Conservation (phyloP, 2,113 vertebrate genomes). For the Nansenia antarctica region DNA sequence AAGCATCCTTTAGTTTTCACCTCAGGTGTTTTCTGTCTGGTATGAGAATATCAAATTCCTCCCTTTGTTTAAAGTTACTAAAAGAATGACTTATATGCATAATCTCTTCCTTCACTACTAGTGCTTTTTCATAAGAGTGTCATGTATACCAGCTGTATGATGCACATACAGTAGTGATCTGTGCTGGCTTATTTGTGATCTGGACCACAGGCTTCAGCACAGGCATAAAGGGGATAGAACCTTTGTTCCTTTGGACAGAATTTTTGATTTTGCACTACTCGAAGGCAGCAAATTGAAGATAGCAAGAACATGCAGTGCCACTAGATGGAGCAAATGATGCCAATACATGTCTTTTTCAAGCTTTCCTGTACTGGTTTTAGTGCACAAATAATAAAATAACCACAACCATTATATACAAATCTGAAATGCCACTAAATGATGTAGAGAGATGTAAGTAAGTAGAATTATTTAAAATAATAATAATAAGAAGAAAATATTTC, state of each 20-base stretch:
- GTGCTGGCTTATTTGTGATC: neutral
- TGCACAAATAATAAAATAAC: neutral
- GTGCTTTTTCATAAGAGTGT: neutral
- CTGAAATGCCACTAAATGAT: neutral
- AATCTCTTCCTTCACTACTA: constrained; percentile 44
- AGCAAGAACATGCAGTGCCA: constrained; percentile 40
- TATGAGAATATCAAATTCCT: constrained; percentile 62
- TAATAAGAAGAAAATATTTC: no score
- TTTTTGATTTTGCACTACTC: neutral
- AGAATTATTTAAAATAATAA: neutral
- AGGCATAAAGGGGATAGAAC: neutral
- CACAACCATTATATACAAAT: neutral
- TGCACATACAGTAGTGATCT: neutral
- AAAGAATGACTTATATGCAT: constrained; percentile 63
- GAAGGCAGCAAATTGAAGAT: no score
- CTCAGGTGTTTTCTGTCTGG: constrained; percentile 62
- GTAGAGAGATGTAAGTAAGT: neutral
- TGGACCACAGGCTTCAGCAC: neutral
- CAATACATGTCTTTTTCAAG: constrained; percentile 2
- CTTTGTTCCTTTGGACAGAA: neutral
- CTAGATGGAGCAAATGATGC: constrained; percentile 68
- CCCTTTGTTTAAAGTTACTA: constrained; percentile 53
- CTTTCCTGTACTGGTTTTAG: neutral
- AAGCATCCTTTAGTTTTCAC: constrained; percentile 58
- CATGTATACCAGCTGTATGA: neutral